Evolutionary conservation across 2,888 invertebrate species (phyloP).

Genomic region (Drosophila birchii): DNA sequence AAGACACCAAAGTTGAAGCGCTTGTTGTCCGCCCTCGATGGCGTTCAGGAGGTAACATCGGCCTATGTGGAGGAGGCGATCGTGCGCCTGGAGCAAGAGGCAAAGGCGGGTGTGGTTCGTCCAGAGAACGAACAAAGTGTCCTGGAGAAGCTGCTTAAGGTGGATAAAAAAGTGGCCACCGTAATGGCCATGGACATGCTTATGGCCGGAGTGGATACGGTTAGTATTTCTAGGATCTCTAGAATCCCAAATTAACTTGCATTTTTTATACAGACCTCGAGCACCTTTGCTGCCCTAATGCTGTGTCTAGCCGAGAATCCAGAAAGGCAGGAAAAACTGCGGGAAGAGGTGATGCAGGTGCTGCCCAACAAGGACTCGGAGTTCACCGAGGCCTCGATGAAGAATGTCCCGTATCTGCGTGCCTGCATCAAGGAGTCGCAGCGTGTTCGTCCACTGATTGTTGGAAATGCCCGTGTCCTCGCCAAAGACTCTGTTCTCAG

Average conservation of each 20-base stretch:
- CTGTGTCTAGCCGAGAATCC: conserved; percentile 87
- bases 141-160: conserved; percentile 87
- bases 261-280: conserved; percentile 79
- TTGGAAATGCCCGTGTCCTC: conserved; percentile 86
- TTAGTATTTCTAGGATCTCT: conserved; percentile 82
- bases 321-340: conserved; percentile 88
- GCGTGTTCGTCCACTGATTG: conserved; percentile 87
- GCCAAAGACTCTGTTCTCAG: conserved; percentile 87
- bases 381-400: conserved; percentile 85
- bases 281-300: conserved; percentile 63
- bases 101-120: conserved; percentile 28
- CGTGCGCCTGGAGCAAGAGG: conserved; percentile 61
- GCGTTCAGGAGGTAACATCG: conserved; percentile 67
- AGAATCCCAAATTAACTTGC: no score
- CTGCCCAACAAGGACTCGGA: conserved; percentile 84
- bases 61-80: conserved; percentile 83
- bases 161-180: conserved; percentile 87
- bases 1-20: conserved; percentile 51
- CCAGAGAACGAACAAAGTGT: conserved; percentile 85
- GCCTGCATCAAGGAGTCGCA: conserved; percentile 91
- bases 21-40: conserved; percentile 65
- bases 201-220: conserved; percentile 90
- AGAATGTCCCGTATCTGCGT: conserved; percentile 87
- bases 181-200: conserved; percentile 90
- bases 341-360: conserved; percentile 86